phyloP scores from a whole-genome alignment of 1,140 invertebrate genomes.

The Myzus persicae region DNA sequence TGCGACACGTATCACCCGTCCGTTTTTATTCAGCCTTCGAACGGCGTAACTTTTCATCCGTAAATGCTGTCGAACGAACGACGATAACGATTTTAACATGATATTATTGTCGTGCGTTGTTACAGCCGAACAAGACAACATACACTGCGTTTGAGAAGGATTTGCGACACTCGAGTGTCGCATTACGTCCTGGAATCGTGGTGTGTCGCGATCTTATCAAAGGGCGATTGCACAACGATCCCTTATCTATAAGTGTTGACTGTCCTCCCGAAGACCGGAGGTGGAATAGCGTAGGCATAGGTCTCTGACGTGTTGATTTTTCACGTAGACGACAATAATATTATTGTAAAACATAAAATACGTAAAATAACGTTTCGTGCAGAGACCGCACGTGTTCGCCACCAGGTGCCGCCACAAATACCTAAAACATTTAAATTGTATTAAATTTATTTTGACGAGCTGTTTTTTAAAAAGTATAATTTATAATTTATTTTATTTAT shows the following conservation, averaged over 20 bases:
- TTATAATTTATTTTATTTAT: too few relatives aligned
- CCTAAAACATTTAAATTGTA: neutral
- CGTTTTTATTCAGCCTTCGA: neutral
- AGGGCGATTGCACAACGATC: neutral
- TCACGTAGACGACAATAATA: neutral
- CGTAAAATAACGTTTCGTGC: neutral
- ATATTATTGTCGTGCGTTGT: too few relatives aligned
- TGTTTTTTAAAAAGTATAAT: too few relatives aligned
- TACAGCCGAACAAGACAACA: neutral
- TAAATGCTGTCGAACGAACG: neutral
- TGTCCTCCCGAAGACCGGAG: neutral
- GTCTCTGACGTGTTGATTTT: neutral
- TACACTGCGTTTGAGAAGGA: too few relatives aligned
- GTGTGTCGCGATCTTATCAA: too few relatives aligned
- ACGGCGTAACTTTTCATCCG: too few relatives aligned
- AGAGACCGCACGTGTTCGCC: too few relatives aligned
- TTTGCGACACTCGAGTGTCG: too few relatives aligned
- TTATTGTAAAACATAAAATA: neutral
- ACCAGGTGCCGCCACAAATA: slow-evolving; percentile 36
- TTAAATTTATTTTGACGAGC: neutral
- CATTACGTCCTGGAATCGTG: neutral
- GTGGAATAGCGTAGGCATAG: too few relatives aligned
- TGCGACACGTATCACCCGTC: neutral
- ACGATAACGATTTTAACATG: neutral
- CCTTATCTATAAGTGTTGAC: neutral